Conservation (phyloP, 2,888 invertebrate species). For the Amorpha juglandis region DNA sequence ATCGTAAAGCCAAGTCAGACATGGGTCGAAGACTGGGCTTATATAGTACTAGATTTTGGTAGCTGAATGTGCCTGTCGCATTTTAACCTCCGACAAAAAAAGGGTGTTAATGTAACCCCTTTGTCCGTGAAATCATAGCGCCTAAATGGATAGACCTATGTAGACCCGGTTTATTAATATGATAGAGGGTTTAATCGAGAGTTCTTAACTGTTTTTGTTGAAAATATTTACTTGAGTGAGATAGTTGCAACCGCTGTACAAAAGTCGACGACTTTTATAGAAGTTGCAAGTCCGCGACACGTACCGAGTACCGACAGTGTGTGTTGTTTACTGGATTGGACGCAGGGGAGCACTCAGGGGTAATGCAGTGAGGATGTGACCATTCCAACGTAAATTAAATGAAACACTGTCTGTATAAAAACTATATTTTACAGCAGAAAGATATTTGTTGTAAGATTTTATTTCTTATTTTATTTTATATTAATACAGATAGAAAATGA, state of each 20-base stretch:
- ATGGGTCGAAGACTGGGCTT: no score
- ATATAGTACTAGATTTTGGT: no score
- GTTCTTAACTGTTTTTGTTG: no score
- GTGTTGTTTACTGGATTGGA: conserved; percentile 43
- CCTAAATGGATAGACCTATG: no score
- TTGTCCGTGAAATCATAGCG: no score
- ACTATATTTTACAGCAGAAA: neutral
- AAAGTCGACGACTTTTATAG: conserved; percentile 37
- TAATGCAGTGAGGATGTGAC: neutral
- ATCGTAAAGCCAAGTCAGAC: neutral
- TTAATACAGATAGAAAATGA: neutral
- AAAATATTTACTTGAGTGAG: neutral
- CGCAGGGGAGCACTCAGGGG: conserved; percentile 36
- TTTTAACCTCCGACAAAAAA: no score
- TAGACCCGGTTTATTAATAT: no score
- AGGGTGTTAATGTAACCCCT: no score
- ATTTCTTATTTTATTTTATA: neutral
- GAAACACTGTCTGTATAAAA: conserved; percentile 32
- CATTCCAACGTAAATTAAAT: neutral
- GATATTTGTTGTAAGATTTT: neutral
- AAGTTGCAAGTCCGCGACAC: conserved; percentile 36
- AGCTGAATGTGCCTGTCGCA: no score
- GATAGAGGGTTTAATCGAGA: no score
- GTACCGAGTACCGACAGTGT: conserved; percentile 37
- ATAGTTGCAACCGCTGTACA: neutral